phyloP scores from a whole-genome alignment of 2,113 vertebrate genomes.

The Dipodomys merriami region DNA sequence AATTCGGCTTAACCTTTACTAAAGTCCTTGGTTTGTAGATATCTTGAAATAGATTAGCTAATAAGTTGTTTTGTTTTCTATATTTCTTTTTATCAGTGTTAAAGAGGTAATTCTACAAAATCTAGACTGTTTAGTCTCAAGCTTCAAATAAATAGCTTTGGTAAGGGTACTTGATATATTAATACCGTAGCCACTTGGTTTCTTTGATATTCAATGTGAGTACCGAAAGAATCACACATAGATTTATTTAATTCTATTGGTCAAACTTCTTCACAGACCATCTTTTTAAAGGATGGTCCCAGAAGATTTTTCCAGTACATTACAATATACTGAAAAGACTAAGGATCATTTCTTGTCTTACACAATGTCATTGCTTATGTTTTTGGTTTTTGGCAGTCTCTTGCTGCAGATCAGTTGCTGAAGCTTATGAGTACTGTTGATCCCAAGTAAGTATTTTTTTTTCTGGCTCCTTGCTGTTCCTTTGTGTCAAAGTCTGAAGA shows the following conservation, averaged over 20 bases:
- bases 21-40: neutral
- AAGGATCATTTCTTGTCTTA: neutral
- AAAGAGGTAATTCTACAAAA: neutral
- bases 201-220: neutral
- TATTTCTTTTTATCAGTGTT: neutral
- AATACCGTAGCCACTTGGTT: neutral
- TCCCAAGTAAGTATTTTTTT: constrained; percentile 93
- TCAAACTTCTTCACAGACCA: neutral
- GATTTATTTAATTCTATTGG: neutral
- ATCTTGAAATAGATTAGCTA: neutral
- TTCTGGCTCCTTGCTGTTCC: neutral
- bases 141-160: neutral
- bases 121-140: neutral
- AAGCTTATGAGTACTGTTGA: constrained; percentile 99
- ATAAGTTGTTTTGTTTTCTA: constrained; percentile 2
- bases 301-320: neutral
- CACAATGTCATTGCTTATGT: neutral
- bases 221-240: neutral
- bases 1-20: neutral
- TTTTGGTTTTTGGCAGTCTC: constrained; percentile 85
- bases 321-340: neutral
- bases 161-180: neutral
- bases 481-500: neutral
- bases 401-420: constrained; percentile 97
- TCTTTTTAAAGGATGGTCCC: neutral